phyloP scores from a whole-genome alignment of 2,888 invertebrate genomes.

The Parelbella ahira region DNA sequence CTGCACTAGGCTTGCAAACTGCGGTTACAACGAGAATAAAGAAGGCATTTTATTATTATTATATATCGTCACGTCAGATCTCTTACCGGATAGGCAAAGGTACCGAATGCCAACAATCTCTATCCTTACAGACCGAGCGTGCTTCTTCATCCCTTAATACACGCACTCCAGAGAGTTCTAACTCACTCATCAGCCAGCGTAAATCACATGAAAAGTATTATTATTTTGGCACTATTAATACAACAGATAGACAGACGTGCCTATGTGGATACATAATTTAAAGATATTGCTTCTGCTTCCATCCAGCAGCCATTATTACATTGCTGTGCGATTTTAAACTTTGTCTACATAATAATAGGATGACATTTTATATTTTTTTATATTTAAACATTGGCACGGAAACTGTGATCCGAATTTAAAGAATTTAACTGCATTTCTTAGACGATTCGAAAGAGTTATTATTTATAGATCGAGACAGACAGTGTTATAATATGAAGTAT shows the following conservation, averaged over 20 bases:
- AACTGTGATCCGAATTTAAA: conserved; percentile 27
- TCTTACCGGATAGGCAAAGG: too few relatives aligned
- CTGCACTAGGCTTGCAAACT: too few relatives aligned
- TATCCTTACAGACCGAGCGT: too few relatives aligned
- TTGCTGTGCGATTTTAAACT: conserved; percentile 8
- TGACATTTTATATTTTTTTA: too few relatives aligned
- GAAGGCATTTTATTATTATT: too few relatives aligned
- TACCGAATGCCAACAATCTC: too few relatives aligned
- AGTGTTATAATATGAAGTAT: conserved; percentile 14
- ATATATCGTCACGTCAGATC: too few relatives aligned
- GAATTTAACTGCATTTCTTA: conserved; percentile 32
- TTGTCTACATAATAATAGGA: neutral
- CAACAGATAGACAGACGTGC: too few relatives aligned
- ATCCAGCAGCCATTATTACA: neutral
- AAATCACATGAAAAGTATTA: conserved; percentile 5
- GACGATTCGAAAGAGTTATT: conserved; percentile 31
- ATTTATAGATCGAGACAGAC: conserved; percentile 31
- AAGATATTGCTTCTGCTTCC: conserved; percentile 15
- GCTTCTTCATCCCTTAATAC: too few relatives aligned
- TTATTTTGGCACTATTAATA: conserved; percentile 12
- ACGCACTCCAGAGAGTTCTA: too few relatives aligned
- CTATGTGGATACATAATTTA: conserved; percentile 17
- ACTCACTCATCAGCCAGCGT: too few relatives aligned
- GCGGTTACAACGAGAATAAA: too few relatives aligned
- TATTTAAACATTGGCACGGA: conserved; percentile 34